Conservation (phyloP, 2,888 invertebrate genomes). For the Platypus cylindrus region DNA sequence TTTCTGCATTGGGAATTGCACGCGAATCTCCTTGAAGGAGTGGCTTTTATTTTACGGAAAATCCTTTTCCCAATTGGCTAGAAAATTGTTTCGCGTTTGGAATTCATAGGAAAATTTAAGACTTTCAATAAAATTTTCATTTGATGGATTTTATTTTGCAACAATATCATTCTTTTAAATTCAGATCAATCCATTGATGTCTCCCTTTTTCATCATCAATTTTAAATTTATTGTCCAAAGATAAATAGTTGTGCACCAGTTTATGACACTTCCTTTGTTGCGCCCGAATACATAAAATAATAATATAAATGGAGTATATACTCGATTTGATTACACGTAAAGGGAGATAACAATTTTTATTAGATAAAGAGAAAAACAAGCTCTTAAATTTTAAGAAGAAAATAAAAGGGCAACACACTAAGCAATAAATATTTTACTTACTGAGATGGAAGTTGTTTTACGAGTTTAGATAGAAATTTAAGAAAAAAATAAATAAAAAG, state of each 20-base stretch:
- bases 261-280: slow-evolving; percentile 9
- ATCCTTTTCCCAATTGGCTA: too few relatives aligned
- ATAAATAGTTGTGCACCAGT: slow-evolving; percentile 6
- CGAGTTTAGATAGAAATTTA: slow-evolving; percentile 15
- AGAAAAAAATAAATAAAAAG: slow-evolving; percentile 14
- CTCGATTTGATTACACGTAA: slow-evolving; percentile 14
- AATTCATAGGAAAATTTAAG: too few relatives aligned
- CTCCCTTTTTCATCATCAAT: slow-evolving; percentile 3
- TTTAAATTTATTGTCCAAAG: slow-evolving; percentile 7
- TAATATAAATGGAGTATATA: slow-evolving; percentile 14
- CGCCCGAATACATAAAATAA: slow-evolving; percentile 12
- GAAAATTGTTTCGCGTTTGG: too few relatives aligned
- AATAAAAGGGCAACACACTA: slow-evolving; percentile 14
- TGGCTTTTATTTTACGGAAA: too few relatives aligned
- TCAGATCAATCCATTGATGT: slow-evolving; percentile 1
- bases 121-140: slow-evolving; percentile 1
- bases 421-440: slow-evolving; percentile 17
- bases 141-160: not conserved
- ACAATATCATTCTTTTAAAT: not conserved
- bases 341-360: slow-evolving; percentile 14
- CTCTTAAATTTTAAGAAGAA: slow-evolving; percentile 10
- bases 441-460: slow-evolving; percentile 16
- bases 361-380: slow-evolving; percentile 11
- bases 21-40: too few relatives aligned
- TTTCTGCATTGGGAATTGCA: too few relatives aligned